Evolutionary conservation across 2,888 invertebrate species (phyloP).

Genomic region (Campoletis raptor): DNA sequence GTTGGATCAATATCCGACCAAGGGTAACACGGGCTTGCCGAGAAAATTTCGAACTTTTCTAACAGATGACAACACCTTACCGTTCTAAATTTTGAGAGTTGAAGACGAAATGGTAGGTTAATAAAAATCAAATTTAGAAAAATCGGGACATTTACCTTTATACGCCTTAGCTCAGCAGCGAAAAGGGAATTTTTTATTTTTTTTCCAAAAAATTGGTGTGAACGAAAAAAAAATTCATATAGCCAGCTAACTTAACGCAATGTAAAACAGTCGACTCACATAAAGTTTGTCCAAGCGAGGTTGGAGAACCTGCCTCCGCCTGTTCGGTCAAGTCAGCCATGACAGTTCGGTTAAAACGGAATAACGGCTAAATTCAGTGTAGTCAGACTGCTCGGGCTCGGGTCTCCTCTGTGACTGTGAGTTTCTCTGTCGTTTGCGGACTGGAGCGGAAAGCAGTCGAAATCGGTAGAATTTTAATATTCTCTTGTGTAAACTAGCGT

Average conservation of each 20-base stretch:
- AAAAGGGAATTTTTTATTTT: no score
- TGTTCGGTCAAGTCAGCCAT: conserved; percentile 11
- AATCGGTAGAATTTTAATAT: conserved; percentile 43
- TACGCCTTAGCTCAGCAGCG: not conserved
- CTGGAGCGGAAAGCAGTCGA: conserved; percentile 65
- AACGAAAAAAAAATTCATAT: not conserved
- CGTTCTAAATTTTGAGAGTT: not conserved
- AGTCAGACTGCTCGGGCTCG: conserved; percentile 42
- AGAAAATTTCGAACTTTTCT: not conserved
- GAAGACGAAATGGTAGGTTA: not conserved
- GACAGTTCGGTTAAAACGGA: conserved; percentile 32
- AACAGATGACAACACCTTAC: not conserved
- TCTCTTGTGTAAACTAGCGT: conserved; percentile 64
- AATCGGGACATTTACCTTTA: not conserved
- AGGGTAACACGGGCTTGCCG: not conserved
- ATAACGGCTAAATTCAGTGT: conserved; percentile 38
- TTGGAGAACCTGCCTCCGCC: not conserved
- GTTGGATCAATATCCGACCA: not conserved
- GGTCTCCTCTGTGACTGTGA: conserved; percentile 30
- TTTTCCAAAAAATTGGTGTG: not conserved
- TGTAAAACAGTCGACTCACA: conserved; percentile 41
- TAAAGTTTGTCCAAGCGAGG: not conserved
- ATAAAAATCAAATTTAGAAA: not conserved
- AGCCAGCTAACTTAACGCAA: not conserved
- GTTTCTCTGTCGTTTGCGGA: conserved; percentile 55